Percentiles rank a stretch among this genome's conserved stretches.
phyloP scores from a whole-genome alignment of 2,888 invertebrate species.

The Artemia sinica region DNA sequence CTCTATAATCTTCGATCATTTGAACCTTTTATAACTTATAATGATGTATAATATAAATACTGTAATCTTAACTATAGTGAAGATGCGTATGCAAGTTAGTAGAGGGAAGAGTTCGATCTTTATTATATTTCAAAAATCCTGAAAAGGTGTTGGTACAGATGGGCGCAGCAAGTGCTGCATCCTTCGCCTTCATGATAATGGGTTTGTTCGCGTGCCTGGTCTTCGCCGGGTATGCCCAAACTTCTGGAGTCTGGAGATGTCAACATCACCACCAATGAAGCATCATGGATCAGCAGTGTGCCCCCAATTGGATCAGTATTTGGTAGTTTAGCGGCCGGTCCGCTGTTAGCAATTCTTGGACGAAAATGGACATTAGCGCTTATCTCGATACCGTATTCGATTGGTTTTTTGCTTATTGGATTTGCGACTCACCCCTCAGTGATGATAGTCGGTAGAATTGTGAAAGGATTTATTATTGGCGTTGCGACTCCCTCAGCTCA shows the following conservation, averaged over 20 bases:
- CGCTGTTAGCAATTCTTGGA: conserved; percentile 17
- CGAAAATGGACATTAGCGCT: conserved; percentile 20
- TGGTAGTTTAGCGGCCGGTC: conserved; percentile 21
- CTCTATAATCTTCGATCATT: no score
- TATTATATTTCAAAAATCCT: conserved; percentile 23
- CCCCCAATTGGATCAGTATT: conserved; percentile 22
- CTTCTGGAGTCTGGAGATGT: conserved; percentile 18
- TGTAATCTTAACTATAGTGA: no score
- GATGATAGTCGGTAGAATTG: conserved; percentile 21
- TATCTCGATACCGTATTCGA: conserved; percentile 20
- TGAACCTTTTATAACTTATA: no score
- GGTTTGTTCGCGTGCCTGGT: conserved; percentile 21
- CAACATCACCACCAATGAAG: conserved; percentile 17
- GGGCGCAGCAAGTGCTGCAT: conserved; percentile 21
- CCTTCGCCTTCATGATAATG: conserved; percentile 22
- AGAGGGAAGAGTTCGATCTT: no score
- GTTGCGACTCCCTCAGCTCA: conserved; percentile 20
- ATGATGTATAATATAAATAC: no score
- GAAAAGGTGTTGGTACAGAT: conserved; percentile 22
- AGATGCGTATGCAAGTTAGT: no score
- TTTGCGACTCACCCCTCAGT: conserved; percentile 20
- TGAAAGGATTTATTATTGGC: conserved; percentile 21
- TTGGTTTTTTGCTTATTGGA: conserved; percentile 21
- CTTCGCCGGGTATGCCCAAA: conserved; percentile 21
- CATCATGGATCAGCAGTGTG: conserved; percentile 22